A percentile compares a stretch with the other conserved stretches of the same genome.
phyloP scores from a whole-genome alignment of 1,140 invertebrate genomes.

The Ruditapes philippinarum region DNA sequence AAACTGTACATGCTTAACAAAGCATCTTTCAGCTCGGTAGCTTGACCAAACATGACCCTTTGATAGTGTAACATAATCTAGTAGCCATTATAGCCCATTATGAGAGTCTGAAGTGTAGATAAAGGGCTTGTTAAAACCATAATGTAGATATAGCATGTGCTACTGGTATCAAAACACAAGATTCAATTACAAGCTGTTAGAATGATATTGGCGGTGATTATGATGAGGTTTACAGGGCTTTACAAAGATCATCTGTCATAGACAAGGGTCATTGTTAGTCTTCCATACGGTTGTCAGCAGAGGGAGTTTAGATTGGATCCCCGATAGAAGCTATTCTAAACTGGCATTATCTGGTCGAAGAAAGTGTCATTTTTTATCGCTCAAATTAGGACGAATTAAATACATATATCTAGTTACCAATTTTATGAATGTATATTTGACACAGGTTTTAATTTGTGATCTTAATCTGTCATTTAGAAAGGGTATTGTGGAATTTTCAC shows the following conservation, averaged over 20 bases:
- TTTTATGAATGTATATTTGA: too few species aligned
- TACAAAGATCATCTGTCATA: background rate
- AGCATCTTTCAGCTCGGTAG: conserved; percentile 13
- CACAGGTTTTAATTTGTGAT: too few species aligned
- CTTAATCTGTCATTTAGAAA: too few species aligned
- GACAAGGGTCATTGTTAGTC: background rate
- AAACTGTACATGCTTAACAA: background rate
- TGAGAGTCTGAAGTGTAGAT: conserved; percentile 32
- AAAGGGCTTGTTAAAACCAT: background rate
- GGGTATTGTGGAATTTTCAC: too few species aligned
- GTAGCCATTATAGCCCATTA: conserved; percentile 51
- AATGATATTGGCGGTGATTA: background rate
- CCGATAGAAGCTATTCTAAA: too few species aligned
- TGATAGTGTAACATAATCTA: conserved; percentile 27
- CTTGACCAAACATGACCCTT: conserved; percentile 60
- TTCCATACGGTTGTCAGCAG: background rate
- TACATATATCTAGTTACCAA: too few species aligned
- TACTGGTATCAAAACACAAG: conserved; percentile 11
- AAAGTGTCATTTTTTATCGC: too few species aligned
- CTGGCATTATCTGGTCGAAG: too few species aligned
- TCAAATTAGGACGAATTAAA: too few species aligned
- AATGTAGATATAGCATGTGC: conserved; percentile 22
- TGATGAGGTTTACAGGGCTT: conserved; percentile 17
- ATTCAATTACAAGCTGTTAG: background rate
- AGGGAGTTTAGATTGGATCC: background rate